A percentile compares a stretch with the other conserved stretches of the same genome.
phyloP scores from a whole-genome alignment of 2,113 vertebrate species.

The Cyprinus carpio region DNA sequence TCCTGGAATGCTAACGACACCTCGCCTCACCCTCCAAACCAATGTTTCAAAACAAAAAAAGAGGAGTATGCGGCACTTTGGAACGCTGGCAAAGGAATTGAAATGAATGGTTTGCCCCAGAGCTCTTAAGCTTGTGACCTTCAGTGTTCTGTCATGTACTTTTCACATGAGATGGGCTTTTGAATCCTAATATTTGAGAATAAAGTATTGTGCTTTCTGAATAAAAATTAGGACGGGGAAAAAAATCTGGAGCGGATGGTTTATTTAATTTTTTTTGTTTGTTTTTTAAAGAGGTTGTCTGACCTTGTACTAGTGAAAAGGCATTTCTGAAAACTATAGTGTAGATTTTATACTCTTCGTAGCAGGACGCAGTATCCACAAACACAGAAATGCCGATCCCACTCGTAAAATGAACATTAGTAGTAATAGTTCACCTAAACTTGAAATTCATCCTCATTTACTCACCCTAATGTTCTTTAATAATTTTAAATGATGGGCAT shows the following conservation, averaged over 20 bases:
- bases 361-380: not conserved
- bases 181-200: constrained; percentile 57
- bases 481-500: not conserved
- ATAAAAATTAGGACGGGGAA: constrained; percentile 50
- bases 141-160: constrained; percentile 57
- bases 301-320: constrained; percentile 39
- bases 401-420: not conserved
- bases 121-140: constrained; percentile 62
- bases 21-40: constrained; percentile 26
- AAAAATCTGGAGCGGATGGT: constrained; percentile 32
- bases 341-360: not conserved
- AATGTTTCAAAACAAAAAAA: constrained; percentile 50
- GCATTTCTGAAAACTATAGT: not conserved
- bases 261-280: not conserved
- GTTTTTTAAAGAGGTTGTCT: constrained; percentile 33
- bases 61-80: constrained; percentile 53
- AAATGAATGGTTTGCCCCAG: constrained; percentile 60
- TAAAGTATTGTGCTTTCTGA: constrained; percentile 50
- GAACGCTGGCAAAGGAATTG: constrained; percentile 53
- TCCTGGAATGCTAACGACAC: constrained; percentile 53
- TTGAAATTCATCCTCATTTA: not conserved
- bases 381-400: not conserved
- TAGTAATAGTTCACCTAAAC: not conserved
- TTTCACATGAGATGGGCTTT: constrained; percentile 56
- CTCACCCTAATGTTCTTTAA: too few relatives aligned